phyloP scores from a whole-genome alignment of 2,797 vertebrate genomes.

The Phrynocephalus guinanensis region DNA sequence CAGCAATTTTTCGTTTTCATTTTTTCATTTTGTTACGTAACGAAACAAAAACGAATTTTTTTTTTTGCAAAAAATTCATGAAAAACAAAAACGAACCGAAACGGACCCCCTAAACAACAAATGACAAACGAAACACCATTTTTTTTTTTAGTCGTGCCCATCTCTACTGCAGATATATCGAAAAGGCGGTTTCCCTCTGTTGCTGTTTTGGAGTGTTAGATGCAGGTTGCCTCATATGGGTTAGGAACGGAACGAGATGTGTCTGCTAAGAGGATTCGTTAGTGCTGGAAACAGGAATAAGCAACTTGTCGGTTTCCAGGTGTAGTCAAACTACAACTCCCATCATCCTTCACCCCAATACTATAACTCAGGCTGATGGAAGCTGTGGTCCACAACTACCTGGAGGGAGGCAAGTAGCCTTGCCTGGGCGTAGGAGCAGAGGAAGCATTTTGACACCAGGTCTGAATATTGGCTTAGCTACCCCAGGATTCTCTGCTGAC shows the following conservation, averaged over 20 bases:
- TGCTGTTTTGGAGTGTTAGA: no score
- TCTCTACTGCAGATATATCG: no score
- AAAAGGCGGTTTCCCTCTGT: no score
- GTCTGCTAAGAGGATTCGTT: background rate
- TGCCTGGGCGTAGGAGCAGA: background rate
- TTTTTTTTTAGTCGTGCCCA: no score
- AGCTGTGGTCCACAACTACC: background rate
- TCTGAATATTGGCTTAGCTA: background rate
- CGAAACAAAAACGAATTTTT: no score
- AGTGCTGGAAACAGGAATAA: background rate
- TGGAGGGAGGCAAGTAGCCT: background rate
- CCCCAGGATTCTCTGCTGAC: background rate
- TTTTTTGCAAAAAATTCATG: no score
- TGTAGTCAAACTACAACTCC: background rate
- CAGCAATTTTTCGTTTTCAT: no score
- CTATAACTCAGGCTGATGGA: background rate
- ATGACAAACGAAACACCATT: no score
- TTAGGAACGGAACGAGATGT: background rate
- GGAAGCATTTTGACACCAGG: no score
- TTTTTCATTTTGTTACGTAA: no score
- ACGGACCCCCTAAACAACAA: no score
- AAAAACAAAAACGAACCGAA: no score
- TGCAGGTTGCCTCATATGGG: background rate
- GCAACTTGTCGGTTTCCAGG: background rate
- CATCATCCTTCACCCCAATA: background rate